These are phyloP conservation scores for Cheiracanthium punctorium DNA, from an alignment of 2,888 invertebrate species.

Conservation along the genomic window DNA sequence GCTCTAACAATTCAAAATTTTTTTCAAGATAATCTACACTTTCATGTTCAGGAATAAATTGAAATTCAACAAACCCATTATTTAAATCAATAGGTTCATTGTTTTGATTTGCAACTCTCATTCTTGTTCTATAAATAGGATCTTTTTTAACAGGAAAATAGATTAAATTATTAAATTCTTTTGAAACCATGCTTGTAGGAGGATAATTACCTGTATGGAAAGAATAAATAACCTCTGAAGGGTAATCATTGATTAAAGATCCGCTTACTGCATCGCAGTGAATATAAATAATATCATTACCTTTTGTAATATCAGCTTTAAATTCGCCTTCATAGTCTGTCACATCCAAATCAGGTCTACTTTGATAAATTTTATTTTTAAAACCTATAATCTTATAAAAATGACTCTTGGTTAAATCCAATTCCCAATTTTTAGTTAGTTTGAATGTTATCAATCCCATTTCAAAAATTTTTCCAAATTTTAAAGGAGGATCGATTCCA, in stretches of 20 bases:
- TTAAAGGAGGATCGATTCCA: background rate
- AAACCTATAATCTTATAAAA: constrained; percentile 23
- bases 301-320: background rate
- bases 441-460: constrained; percentile 7
- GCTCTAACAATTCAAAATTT: background rate
- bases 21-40: background rate
- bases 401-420: constrained; percentile 1
- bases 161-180: constrained; percentile 14
- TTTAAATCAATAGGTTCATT: background rate
- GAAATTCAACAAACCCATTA: background rate
- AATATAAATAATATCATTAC: constrained; percentile 23
- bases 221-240: constrained; percentile 17
- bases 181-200: background rate
- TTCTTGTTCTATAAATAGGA: constrained; percentile 5
- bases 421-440: background rate
- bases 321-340: background rate
- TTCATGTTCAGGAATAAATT: background rate
- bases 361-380: background rate
- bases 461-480: constrained; percentile 5
- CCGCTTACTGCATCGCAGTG: constrained; percentile 15
- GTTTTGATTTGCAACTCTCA: constrained; percentile 28
- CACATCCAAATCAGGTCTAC: background rate
- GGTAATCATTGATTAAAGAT: background rate
- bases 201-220: background rate
- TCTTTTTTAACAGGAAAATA: background rate